Base-by-base conservation (phyloP, 23 tunicate species). In the Trididemnum nubilum region DNA sequence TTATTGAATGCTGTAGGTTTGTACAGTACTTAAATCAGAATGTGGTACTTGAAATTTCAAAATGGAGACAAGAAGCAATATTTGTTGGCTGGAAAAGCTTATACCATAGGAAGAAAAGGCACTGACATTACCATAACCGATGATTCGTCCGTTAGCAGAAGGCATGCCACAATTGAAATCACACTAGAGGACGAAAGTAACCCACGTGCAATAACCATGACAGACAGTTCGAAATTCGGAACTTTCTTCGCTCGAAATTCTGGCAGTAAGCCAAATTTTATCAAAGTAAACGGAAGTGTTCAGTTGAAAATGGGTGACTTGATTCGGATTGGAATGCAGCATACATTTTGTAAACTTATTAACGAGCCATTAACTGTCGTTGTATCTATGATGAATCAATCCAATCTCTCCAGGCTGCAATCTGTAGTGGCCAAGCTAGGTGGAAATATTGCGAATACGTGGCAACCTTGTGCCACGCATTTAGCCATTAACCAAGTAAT, bases 81-180 rank as follows among this genome's bases (percentile, higher is more conserved):
- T 33, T 67, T 67, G 74, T 5, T 67, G 18, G 38, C n/a, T 30
- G n/a, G 33, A 4, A 67, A 67, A 33, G 74, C 33, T 33, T 73
- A 73, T 34, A 73, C 78, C 15, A 73, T 73, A 37, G 78, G 78
- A 38, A 38, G 78, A 60, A 87, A 73, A 85, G 86, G 51, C 73
- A 83, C 72, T 7, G 89, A 90, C 44, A 72, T 90, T 30, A 54
- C 57, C 29, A 80, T 90, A 21, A 1, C 82, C 1, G 88, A 81
- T 37, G 96, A 90, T 54, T 72, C 89, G 0, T 90, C 96, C 26
- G 86, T 90, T 2, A 90, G 96, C 52, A 77, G 96, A 81, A 73
- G 83, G 63, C 96, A 90, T 74, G 89, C 78, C 2, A 73, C 85
- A 35, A 44, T 90, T 12, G 23, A 51, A 3, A 38, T 83, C 19